Evolutionary conservation across 2,113 vertebrate genomes (phyloP), one percentile per base, ranked within the genome.

Genomic region (Amblyopsis rosae): DNA sequence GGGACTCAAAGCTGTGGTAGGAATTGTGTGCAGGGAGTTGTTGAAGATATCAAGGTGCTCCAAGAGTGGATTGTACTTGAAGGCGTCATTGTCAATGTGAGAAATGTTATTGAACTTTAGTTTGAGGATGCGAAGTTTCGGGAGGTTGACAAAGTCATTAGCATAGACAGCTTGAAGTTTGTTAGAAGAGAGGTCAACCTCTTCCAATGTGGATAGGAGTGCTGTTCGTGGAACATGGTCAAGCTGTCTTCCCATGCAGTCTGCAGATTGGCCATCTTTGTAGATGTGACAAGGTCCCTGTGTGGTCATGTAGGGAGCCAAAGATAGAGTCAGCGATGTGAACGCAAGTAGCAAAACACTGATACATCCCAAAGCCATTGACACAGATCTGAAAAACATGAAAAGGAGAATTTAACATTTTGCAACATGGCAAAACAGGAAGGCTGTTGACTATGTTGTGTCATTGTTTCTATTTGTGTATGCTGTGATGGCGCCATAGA

Each of bases 121-220:
- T 7, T 76, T 59, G 6, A 95, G 74, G 6, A 10, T 19, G 1
- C 72, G 87, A 1, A 95, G 91, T 12, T 6, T 65, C 11, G 79
- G 72, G 51, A 94, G 60, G 9, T 49, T 51, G 3, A 62, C 35
- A 2, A 95, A 92, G 59, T 93, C 92, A 0, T 50, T 7, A 0
- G 62, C 55, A 0, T 5, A 7, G 67, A 96, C 76, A 12, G 77
- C 69, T 32, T 13, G 50, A 1, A 95, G 83, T 54, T 70, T 81
- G 76, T 96, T 96, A 76, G 86, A 93, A 17, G 95, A 95, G 46
- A 95, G 91, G 72, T 96, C 93, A 4, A 95, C 67, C 0, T 49
- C 3, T 11, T 79, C 82, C 17, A 95, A 69, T 0, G 78, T 78
- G 4, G 45, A 0, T 2, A 93, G 92, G n/a, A 96, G 77, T 0